A percentile compares a stretch with the other conserved stretches of the same genome.
Conservation (phyloP, 2,797 vertebrate species). For the Sylvilagus floridanus region DNA sequence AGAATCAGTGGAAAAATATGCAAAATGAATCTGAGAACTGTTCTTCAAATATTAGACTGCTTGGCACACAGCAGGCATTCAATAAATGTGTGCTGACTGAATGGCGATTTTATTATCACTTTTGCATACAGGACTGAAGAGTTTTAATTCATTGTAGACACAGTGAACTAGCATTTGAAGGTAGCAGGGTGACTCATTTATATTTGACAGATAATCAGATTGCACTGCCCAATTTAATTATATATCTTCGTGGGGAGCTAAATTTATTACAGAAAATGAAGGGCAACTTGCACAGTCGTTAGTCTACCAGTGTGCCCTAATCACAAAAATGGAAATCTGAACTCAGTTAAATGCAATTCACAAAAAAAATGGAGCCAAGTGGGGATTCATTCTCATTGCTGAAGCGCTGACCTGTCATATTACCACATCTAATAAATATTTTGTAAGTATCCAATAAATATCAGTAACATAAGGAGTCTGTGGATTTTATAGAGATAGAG, state of each 20-base stretch:
- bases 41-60: conserved; percentile 49
- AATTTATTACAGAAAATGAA: conserved; percentile 74
- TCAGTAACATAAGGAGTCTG: neutral
- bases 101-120: conserved; percentile 69
- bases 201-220: conserved; percentile 80
- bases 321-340: conserved; percentile 43
- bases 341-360: neutral
- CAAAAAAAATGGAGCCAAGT: neutral
- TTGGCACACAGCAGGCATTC: conserved; percentile 59
- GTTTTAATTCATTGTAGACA: conserved; percentile 69
- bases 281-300: conserved; percentile 24
- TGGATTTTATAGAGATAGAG: conserved; percentile 16
- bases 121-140: conserved; percentile 32
- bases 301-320: neutral
- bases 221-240: conserved; percentile 76
- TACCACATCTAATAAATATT: conserved; percentile 1
- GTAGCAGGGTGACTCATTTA: conserved; percentile 67
- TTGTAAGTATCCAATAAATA: conserved; percentile 1
- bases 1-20: neutral
- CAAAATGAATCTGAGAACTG: conserved; percentile 64
- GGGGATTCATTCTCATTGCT: neutral
- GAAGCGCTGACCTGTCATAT: neutral
- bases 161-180: conserved; percentile 59
- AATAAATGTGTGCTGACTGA: conserved; percentile 69
- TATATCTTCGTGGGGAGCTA: conserved; percentile 59